These are phyloP conservation scores for Pachyrhynchus sulphureomaculatus DNA, from an alignment of 1,140 invertebrate genomes.

Conservation along the genomic window DNA sequence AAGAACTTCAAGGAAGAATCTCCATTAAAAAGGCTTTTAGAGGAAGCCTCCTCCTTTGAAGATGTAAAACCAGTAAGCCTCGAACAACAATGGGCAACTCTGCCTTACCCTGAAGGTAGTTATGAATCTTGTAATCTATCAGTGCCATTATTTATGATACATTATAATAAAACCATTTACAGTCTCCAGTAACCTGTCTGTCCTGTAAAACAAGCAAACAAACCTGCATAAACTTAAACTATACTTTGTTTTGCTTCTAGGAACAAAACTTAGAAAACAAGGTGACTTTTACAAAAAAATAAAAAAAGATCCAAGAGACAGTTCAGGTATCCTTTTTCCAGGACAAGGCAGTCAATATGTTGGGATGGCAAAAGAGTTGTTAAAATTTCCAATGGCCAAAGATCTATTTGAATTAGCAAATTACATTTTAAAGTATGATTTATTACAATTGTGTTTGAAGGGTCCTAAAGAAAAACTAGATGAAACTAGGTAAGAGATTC, in stretches of 20 bases:
- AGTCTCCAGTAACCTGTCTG: no score
- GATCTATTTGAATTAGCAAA: constrained; percentile 86
- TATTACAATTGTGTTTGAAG: constrained; percentile 79
- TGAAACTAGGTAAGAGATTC: constrained; percentile 68
- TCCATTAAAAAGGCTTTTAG: constrained; percentile 57
- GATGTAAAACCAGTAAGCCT: constrained; percentile 49
- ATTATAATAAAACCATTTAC: no score
- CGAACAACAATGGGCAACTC: constrained; percentile 63
- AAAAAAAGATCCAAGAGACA: constrained; percentile 64
- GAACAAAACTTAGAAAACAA: constrained; percentile 42
- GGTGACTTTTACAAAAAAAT: constrained; percentile 41
- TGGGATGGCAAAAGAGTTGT: constrained; percentile 79
- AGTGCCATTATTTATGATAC: no score
- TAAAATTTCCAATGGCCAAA: constrained; percentile 73
- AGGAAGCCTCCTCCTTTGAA: constrained; percentile 60
- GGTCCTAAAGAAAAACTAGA: constrained; percentile 83
- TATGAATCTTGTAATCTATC: no score
- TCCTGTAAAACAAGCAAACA: no score
- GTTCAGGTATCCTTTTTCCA: constrained; percentile 84
- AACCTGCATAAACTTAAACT: no score
- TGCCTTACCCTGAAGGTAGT: constrained; percentile 58
- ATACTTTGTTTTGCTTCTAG: background rate
- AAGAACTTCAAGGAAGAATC: no score
- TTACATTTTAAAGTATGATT: constrained; percentile 81
- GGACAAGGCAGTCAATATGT: constrained; percentile 90